Conservation (phyloP, 2,113 vertebrate species). For the Galemys pyrenaicus region DNA sequence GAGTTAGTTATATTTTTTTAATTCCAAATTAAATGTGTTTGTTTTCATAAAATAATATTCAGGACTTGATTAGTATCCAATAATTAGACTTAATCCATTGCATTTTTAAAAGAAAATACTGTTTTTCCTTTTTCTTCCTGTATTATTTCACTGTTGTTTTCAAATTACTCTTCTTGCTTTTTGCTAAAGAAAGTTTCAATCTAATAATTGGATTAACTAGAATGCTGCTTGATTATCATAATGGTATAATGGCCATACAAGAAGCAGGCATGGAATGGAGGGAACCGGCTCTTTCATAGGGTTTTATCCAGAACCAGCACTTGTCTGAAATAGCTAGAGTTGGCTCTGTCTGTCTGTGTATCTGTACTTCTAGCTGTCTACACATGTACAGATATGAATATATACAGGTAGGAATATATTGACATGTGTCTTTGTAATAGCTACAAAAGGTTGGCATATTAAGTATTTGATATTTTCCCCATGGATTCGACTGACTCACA, state of each 20-base stretch:
- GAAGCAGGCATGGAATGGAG: not conserved
- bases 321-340: conserved; percentile 20
- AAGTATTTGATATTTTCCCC: not conserved
- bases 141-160: not conserved
- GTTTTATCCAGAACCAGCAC: not conserved
- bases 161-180: not conserved
- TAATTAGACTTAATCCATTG: not conserved
- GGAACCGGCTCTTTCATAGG: not conserved
- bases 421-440: not conserved
- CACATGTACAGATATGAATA: not conserved
- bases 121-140: not conserved
- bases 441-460: not conserved
- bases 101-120: not conserved
- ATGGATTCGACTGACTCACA: conserved; percentile 53
- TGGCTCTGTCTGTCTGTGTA: not conserved
- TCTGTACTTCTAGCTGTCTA: too few species aligned
- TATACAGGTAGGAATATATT: not conserved
- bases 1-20: not conserved
- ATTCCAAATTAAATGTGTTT: conserved; percentile 27
- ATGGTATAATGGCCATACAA: not conserved
- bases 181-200: conserved; percentile 5
- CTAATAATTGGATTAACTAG: not conserved
- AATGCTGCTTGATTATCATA: not conserved
- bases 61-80: conserved; percentile 51
- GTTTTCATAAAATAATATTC: conserved; percentile 51